Evolutionary conservation across 2,888 invertebrate genomes (phyloP).

Genomic region (Allolobophora icterica): DNA sequence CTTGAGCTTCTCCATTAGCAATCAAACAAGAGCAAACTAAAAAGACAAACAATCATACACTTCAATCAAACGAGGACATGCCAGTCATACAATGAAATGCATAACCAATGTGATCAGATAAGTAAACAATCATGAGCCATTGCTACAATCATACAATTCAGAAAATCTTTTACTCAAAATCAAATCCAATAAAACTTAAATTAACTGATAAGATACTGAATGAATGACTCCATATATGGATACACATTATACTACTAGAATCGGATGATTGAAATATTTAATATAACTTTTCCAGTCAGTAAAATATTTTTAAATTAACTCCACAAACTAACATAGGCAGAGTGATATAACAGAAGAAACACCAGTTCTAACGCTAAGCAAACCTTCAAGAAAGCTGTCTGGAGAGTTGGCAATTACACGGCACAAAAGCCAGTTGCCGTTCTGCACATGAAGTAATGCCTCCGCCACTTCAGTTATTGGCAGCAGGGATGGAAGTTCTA

Average conservation of each 20-base stretch:
- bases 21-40: conserved; percentile 84
- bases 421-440: conserved; percentile 87
- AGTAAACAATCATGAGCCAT: not conserved
- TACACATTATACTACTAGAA: not conserved
- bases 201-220: not conserved
- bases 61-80: not conserved
- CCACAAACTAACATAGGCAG: not conserved
- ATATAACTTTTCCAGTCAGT: not conserved
- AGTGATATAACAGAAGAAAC: not conserved
- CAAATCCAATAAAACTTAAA: not conserved
- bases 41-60: conserved; percentile 26
- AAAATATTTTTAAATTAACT: not conserved
- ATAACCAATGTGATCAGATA: not conserved
- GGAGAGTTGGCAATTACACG: conserved; percentile 93
- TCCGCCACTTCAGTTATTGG: conserved; percentile 82
- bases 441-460: conserved; percentile 85
- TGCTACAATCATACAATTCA: not conserved
- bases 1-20: conserved; percentile 82
- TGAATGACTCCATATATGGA: too few species aligned
- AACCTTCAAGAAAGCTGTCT: conserved; percentile 87
- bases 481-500: conserved; percentile 84
- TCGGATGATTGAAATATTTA: not conserved
- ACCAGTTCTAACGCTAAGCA: not conserved
- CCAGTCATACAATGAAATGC: not conserved
- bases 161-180: not conserved